Evolutionary conservation across 2,113 vertebrate species (phyloP).

Genomic region (Poeciliopsis prolifica): DNA sequence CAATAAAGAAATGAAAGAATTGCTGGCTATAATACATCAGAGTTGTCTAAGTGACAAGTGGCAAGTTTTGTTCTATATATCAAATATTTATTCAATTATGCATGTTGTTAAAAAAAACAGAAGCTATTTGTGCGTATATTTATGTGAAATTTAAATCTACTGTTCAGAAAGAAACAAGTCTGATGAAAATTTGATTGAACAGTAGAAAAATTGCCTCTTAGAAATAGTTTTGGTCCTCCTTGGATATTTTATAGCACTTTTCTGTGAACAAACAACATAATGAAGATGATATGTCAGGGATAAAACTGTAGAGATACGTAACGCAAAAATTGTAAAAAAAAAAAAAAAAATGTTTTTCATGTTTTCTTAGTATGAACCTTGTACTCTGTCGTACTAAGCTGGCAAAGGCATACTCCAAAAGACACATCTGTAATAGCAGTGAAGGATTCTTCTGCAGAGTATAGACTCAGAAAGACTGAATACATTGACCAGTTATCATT

Average conservation of each 20-base stretch:
- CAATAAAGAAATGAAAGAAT: background rate
- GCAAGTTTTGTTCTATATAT: background rate
- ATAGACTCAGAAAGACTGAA: background rate
- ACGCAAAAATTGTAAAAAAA: no score
- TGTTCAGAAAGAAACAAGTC: conserved; percentile 4
- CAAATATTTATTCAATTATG: background rate
- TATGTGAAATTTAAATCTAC: conserved; percentile 28
- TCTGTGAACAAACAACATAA: no score
- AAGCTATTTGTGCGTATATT: background rate
- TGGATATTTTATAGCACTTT: no score
- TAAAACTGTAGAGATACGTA: no score
- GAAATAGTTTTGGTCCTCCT: no score
- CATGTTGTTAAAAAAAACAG: background rate
- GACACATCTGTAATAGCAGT: background rate
- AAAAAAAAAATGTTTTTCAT: no score
- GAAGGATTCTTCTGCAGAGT: background rate
- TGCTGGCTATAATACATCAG: background rate
- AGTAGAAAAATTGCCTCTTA: background rate
- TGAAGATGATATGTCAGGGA: no score
- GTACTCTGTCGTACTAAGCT: background rate
- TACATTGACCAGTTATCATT: background rate
- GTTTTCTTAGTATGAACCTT: no score
- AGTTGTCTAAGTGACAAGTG: background rate
- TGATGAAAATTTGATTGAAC: background rate
- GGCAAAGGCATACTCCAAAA: background rate